Conservation (phyloP, 1,140 invertebrate genomes). For the Himalopsyche phryganea region DNA sequence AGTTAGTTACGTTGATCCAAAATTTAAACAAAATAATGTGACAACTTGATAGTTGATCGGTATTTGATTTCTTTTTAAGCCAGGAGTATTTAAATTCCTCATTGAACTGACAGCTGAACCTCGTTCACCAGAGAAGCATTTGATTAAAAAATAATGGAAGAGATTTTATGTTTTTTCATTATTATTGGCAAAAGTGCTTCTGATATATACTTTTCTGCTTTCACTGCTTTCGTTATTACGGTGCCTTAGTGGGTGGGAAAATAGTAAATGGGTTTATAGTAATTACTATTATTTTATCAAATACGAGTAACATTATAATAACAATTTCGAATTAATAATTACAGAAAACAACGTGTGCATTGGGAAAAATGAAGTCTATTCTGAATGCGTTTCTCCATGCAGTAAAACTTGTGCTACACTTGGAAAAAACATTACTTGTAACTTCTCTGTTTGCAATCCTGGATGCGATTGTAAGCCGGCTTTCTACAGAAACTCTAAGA, state of each 20-base stretch:
- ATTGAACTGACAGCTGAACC: not conserved
- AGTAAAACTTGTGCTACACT: conserved; percentile 12
- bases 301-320: no score
- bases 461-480: conserved; percentile 28
- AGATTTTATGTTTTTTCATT: not conserved
- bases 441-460: conserved; percentile 26
- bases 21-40: not conserved
- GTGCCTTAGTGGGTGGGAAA: no score
- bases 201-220: no score
- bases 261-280: no score
- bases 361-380: conserved; percentile 22
- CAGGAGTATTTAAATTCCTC: no score
- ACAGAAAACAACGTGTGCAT: conserved; percentile 17
- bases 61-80: no score
- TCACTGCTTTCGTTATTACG: no score
- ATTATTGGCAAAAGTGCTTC: not conserved
- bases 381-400: conserved; percentile 19
- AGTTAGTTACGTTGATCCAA: no score
- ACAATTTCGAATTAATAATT: not conserved
- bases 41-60: no score
- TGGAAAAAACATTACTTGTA: conserved; percentile 16
- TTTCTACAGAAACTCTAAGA: conserved; percentile 18
- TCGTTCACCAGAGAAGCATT: not conserved
- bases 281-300: no score
- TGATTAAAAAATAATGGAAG: not conserved